These are phyloP conservation scores for Mastigias papua DNA, from an alignment of 30 jellyfish, hydroid and myxozoan genomes.

Conservation along the genomic window DNA sequence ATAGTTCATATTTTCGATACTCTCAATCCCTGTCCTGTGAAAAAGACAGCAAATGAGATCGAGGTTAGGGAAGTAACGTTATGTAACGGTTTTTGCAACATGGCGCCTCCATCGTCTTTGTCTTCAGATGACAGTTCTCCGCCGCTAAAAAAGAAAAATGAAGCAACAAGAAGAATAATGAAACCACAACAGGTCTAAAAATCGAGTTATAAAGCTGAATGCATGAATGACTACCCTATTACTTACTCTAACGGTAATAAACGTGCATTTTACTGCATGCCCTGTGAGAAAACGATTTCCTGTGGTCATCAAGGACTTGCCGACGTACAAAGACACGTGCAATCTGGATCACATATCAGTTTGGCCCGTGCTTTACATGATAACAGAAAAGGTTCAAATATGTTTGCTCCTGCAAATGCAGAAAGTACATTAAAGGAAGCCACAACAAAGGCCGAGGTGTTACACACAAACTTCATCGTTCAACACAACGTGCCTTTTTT, in stretches of 20 bases:
- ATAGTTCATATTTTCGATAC: too few species aligned
- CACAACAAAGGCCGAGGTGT: conserved; percentile 63
- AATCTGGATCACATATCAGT: conserved; percentile 25
- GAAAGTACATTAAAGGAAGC: conserved; percentile 32
- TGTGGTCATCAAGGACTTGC: conserved; percentile 78
- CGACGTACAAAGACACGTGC: conserved; percentile 74
- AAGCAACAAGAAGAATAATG: neutral
- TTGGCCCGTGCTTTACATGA: conserved; percentile 16
- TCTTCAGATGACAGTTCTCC: neutral
- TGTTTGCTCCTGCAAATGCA: neutral
- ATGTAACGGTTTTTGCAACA: too few species aligned
- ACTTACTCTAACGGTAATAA: conserved; percentile 26
- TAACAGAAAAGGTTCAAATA: conserved; percentile 35
- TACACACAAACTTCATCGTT: conserved; percentile 66
- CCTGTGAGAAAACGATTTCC: conserved; percentile 50
- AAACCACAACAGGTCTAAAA: neutral
- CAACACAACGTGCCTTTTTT: conserved; percentile 76
- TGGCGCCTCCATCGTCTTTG: too few species aligned
- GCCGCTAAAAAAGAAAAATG: neutral
- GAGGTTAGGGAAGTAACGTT: too few species aligned
- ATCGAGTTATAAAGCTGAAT: neutral
- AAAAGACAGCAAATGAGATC: too few species aligned
- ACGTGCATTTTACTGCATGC: conserved; percentile 64
- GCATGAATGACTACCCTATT: conserved; percentile 61
- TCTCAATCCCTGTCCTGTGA: too few species aligned